Base-by-base conservation (phyloP, 2,888 invertebrate species). In the Diarsia mendica region DNA sequence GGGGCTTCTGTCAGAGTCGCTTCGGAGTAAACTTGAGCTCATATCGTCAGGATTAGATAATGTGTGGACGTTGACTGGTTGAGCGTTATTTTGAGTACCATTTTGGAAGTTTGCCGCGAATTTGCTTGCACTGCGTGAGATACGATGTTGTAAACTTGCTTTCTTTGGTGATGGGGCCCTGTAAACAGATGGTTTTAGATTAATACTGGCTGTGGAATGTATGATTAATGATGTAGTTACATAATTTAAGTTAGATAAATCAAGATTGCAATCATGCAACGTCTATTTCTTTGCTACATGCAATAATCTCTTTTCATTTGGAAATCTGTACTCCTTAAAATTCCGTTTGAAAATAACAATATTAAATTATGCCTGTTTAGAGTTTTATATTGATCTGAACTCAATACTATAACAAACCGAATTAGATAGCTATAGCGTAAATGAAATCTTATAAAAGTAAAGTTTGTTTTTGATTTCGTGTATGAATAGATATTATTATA, bases 21-120 rank as follows among this genome's bases (percentile, higher is more conserved):
- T 96, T 74, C 97, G 96, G 0, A 98, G 93, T 0, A 98, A 93
- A 10, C 98, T 98, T 23, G 98, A 98, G 92, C 97, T 97, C 97
- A 97, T 98, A 87, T 98, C 98, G 87, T 98, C 98, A 10, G 97
- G 97, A 88, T 97, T 97, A 70, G 97, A 96, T 0, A 97, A 94
- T 0, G 97, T 97, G 33, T 97, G 97, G 58, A 97, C 97, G 72
- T 95, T 95, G 85, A 93, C 88, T 69, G 94, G 89, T 90, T 95
- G 93, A 44, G 94, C 85, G 89, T 93, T 90, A 90, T 94, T 88
- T 89, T 93, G 92, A 55, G 92, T 73, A 83, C 90, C 90, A 89
- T 94, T 91, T 91, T 96, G 95, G 83, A 96, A 96, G 88, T 94
- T 95, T 0, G 96, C 91, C 0, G 96, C 96, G 72, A 96, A 96